Evolutionary conservation across 2,888 invertebrate species (phyloP), one percentile per base, ranked within the genome.

Genomic region (Hoplodrina ambigua): DNA sequence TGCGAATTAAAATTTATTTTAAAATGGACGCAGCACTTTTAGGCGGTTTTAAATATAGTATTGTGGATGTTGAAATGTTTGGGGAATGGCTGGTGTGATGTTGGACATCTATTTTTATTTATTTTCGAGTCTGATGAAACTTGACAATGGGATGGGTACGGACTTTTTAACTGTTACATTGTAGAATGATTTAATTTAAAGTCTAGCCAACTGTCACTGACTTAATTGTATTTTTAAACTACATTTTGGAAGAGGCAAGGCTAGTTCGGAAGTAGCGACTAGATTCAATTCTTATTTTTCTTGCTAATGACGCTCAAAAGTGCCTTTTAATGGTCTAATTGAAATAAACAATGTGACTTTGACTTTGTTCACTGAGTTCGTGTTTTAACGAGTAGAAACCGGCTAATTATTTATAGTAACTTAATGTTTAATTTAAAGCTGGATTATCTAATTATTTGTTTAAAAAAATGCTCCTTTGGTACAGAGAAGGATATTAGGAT

Each of bases 1-100:
- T 41, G 55, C 53, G 25, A 75, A 70, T 72, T 73, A 72, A 78
- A 75, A 61, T 49, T 11, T 17, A 54, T 63, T 62, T 57, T 25
- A 33, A 69, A 80, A 69, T 68, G 64, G 50, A 60, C 49, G 49
- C 56, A 37, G 68, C 17, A 20, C 33, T 63, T 71, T 64, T 50
- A 53, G 59, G 55, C 44, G 54, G 69, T 52, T 75, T 72, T 30
- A 61, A 68, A 75, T 64, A 75, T 72, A 75, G 46, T 52, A 15
- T 37, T 60, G 65, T 58, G 62, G 44, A 65, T 61, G 62, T 60
- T 33, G 41, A 67, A 67, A 46, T 56, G 33, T 30, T 59, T 30
- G 41, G 11, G 52, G 60, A n/a, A 59, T 54, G 52, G 59, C 44
- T 7, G 5, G 5, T 65, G 56, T 69, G 17, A 25, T 56, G 57